These are phyloP conservation scores for Malthinus seriepunctatus DNA, from an alignment of 2,888 invertebrate genomes.

Conservation along the genomic window DNA sequence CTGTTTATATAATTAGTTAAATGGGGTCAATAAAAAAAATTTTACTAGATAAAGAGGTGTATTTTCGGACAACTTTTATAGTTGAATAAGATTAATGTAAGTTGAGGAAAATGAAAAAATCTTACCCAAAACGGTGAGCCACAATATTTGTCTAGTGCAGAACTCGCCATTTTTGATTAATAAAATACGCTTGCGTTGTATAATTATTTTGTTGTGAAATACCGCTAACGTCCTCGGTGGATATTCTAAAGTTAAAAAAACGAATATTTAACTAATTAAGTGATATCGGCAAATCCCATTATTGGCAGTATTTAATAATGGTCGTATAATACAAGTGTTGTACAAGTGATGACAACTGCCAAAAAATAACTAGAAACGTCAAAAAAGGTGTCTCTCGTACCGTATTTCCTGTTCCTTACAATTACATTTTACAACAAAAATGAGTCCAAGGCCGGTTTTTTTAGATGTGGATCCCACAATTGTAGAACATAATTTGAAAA, in stretches of 20 bases:
- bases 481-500: slow-evolving; percentile 48
- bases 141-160: slow-evolving; percentile 75
- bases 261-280: too few relatives aligned
- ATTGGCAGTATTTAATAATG: not conserved
- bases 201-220: slow-evolving; percentile 11
- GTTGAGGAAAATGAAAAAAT: slow-evolving; percentile 8
- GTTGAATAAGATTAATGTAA: too few relatives aligned
- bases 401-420: not conserved
- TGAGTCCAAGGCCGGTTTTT: slow-evolving; percentile 37
- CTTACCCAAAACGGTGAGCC: slow-evolving; percentile 83
- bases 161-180: slow-evolving; percentile 55
- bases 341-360: not conserved
- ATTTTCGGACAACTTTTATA: too few relatives aligned
- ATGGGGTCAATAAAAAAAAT: not conserved
- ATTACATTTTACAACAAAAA: slow-evolving; percentile 1
- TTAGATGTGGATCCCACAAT: slow-evolving; percentile 51
- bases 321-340: too few relatives aligned
- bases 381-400: not conserved
- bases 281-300: too few relatives aligned
- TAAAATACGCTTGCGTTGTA: slow-evolving; percentile 31
- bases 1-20: too few relatives aligned
- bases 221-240: not conserved
- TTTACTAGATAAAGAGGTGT: not conserved
- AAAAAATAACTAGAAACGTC: not conserved
- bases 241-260: too few relatives aligned